Evolutionary conservation across 2,113 vertebrate genomes (phyloP), one percentile per base, ranked within the genome.

Genomic region (Rhipidura dahli): DNA sequence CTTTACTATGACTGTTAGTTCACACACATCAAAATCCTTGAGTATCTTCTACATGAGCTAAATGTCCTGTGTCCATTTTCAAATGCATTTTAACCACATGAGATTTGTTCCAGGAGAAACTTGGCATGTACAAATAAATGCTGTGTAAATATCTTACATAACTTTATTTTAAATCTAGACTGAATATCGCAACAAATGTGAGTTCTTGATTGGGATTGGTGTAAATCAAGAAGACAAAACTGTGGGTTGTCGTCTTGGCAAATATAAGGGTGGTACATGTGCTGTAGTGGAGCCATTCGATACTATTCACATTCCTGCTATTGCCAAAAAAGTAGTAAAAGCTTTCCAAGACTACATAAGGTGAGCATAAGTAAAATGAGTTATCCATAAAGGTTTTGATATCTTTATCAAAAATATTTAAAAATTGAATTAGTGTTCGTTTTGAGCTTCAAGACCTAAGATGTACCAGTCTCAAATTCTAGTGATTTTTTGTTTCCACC

Each of bases 181-280:
- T 0, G 99, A 98, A 83, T 99, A 99, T 97, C 98, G 99, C 63
- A 99, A 99, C 97, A 99, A 99, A 97, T 99, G 99, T 61, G 99
- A 99, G 97, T 99, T 99, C 97, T 98, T 99, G 95, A 98, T 99
- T 63, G 99, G 99, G 7, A 69, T 98, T 81, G 99, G 99, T 21
- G 98, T 98, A 4, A 98, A 99, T 18, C 98, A 98, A 19, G 98
- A 99, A 90, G 99, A 99, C 87, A 99, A 99, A 97, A 99, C 99
- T 3, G 98, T 99, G 19, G 99, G 99, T 47, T 99, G 99, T 97
- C 99, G 99, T 42, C 98, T 99, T 79, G 98, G 99, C 83, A 99
- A 99, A 95, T 99, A 99, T 84, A 99, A 99, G 96, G 99, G 99
- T 13, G 99, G 99, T 23, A 99, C 99, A 3, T 99, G 99, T 88